Conservation (phyloP, 2,888 invertebrate species). For the Epinotia nisella region DNA sequence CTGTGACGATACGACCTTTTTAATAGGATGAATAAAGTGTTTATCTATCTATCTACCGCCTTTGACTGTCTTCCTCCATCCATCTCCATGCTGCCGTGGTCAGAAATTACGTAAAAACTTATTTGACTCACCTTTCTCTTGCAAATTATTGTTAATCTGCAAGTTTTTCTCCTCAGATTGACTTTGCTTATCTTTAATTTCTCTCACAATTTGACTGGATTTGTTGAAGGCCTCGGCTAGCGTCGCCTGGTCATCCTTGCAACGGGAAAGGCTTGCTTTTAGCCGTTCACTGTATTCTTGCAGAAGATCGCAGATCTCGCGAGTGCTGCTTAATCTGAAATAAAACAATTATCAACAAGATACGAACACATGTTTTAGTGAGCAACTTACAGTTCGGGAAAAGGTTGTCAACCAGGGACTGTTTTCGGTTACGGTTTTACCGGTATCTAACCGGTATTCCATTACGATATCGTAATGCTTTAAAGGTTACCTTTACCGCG, state of each 20-base stretch:
- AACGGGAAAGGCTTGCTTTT: conserved; percentile 62
- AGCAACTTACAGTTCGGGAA: background rate
- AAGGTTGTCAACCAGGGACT: too few species aligned
- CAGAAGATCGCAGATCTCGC: conserved; percentile 68
- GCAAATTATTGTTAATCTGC: conserved; percentile 48
- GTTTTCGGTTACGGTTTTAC: too few species aligned
- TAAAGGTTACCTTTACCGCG: too few species aligned
- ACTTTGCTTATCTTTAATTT: conserved; percentile 50
- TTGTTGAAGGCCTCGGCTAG: conserved; percentile 63
- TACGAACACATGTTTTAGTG: background rate
- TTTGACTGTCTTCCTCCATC: too few species aligned
- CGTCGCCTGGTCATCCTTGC: conserved; percentile 62
- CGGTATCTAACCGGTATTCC: too few species aligned
- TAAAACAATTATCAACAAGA: too few species aligned
- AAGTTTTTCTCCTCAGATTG: conserved; percentile 49
- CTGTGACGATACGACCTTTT: too few species aligned
- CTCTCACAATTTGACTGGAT: conserved; percentile 53
- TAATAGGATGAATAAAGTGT: too few species aligned
- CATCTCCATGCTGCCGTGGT: too few species aligned
- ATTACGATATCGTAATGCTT: too few species aligned
- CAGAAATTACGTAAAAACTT: too few species aligned
- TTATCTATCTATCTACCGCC: too few species aligned
- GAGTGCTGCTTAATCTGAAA: conserved; percentile 62
- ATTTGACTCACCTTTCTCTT: conserved; percentile 55
- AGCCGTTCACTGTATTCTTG: conserved; percentile 63